phyloP scores from a whole-genome alignment of 2,888 invertebrate genomes.

The Hymenopus coronatus region DNA sequence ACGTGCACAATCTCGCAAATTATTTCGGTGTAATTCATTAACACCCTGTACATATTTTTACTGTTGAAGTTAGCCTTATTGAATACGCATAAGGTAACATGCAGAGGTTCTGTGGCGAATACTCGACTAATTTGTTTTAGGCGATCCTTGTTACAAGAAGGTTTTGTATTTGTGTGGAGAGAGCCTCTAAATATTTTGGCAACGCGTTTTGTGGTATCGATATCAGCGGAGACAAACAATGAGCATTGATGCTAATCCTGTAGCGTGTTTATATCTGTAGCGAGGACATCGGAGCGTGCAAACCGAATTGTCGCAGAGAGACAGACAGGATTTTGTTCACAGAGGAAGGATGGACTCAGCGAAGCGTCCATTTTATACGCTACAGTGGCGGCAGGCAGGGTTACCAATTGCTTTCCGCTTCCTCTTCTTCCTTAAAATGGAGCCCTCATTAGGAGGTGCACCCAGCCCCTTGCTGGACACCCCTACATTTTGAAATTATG shows the following conservation, averaged over 20 bases:
- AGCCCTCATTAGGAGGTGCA: no score
- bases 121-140: neutral
- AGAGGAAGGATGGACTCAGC: neutral
- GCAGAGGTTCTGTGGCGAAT: neutral
- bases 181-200: neutral
- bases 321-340: neutral
- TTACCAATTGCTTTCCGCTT: neutral
- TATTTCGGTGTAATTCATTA: no score
- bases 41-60: no score
- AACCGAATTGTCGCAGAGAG: neutral
- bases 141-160: neutral
- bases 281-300: neutral
- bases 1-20: no score
- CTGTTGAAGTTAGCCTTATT: no score
- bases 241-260: neutral
- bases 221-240: neutral
- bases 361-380: neutral
- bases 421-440: neutral
- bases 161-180: neutral
- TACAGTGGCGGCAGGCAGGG: neutral
- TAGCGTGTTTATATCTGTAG: neutral
- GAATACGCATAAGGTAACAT: no score
- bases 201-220: neutral
- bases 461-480: no score
- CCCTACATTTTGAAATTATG: no score